Evolutionary conservation across 2,797 vertebrate species (phyloP).

Genomic region (Phataginus tricuspis): DNA sequence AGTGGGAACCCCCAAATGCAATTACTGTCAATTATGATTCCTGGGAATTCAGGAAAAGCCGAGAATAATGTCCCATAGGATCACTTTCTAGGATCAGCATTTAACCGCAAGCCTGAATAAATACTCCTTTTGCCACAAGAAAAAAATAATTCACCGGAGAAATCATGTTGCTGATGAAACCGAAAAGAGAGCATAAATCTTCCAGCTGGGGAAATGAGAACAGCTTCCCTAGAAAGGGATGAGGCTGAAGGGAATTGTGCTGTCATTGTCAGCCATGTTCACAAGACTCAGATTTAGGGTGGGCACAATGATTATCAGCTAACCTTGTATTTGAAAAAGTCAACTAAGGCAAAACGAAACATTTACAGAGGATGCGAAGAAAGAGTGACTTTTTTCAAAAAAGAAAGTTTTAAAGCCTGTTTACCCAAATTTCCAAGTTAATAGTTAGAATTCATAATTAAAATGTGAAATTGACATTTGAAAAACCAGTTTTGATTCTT

Average conservation of each 20-base stretch:
- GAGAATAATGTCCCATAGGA: not conserved
- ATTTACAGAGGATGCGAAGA: not conserved
- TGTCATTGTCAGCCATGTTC: conserved; percentile 48
- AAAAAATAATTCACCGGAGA: conserved; percentile 35
- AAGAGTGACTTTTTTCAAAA: not conserved
- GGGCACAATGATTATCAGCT: not conserved
- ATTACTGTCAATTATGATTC: not conserved
- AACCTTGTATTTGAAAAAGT: conserved; percentile 51
- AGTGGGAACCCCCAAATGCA: not conserved
- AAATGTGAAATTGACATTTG: not conserved
- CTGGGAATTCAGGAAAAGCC: conserved; percentile 5
- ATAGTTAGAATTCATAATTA: conserved; percentile 37
- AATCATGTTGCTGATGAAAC: conserved; percentile 50
- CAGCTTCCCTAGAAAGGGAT: conserved; percentile 62
- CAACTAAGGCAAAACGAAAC: conserved; percentile 33
- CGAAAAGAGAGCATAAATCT: conserved; percentile 51
- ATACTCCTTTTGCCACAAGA: conserved; percentile 36
- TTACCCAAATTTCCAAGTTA: conserved; percentile 4
- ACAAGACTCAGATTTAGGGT: not conserved
- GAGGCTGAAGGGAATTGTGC: not conserved
- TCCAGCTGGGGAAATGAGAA: conserved; percentile 42
- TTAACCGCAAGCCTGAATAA: not conserved
- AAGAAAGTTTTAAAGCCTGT: not conserved
- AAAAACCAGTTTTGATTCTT: not conserved
- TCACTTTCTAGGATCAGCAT: not conserved